Evolutionary conservation across 2,113 vertebrate species (phyloP).

Genomic region (Pseudolaguvia tuberculata): DNA sequence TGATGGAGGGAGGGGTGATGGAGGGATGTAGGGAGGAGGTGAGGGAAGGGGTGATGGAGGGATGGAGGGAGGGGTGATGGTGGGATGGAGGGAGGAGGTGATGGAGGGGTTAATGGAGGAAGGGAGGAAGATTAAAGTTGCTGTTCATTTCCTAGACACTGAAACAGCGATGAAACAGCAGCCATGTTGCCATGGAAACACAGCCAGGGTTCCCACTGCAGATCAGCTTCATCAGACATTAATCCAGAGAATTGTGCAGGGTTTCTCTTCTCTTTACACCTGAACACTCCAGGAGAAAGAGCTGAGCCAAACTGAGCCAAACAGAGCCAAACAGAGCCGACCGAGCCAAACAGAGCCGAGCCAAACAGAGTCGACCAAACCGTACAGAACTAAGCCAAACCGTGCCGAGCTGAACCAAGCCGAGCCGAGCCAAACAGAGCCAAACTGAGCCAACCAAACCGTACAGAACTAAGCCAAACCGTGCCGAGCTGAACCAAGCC

Average conservation of each 20-base stretch:
- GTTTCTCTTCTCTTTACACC: neutral
- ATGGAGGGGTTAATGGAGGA: neutral
- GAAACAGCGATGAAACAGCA: neutral
- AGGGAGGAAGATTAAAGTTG: neutral
- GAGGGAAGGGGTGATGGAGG: neutral
- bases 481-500: too few species aligned
- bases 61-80: neutral
- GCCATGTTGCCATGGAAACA: slow-evolving; percentile 11
- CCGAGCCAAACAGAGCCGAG: too few species aligned
- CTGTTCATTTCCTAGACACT: neutral
- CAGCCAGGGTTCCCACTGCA: neutral
- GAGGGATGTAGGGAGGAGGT: too few species aligned
- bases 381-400: too few species aligned
- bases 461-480: too few species aligned
- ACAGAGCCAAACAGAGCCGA: too few species aligned
- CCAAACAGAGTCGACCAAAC: too few species aligned
- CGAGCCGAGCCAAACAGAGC: too few species aligned
- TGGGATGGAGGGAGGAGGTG: neutral
- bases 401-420: too few species aligned
- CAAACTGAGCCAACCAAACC: too few species aligned
- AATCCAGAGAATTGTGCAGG: neutral
- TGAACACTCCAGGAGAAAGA: neutral
- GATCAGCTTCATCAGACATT: slow-evolving; percentile 7
- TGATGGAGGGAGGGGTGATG: too few species aligned
- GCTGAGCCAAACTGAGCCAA: neutral